Conservation (phyloP, 2,888 invertebrate species). For the Baccha elongata region DNA sequence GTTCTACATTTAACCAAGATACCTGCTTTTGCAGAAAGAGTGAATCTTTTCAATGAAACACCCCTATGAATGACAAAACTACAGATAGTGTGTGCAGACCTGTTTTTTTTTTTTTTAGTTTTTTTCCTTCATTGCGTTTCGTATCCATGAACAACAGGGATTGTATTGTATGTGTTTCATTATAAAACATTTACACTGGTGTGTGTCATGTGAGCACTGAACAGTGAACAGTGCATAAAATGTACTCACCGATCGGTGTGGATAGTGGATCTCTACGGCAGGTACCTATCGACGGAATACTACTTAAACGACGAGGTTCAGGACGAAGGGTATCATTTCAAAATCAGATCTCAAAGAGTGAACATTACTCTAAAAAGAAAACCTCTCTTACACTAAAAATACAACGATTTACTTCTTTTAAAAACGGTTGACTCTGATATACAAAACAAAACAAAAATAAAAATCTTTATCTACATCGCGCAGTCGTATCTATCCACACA, state of each 20-base stretch:
- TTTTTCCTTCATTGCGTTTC: slow-evolving; percentile 31
- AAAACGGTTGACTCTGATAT: slow-evolving; percentile 14
- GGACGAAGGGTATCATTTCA: slow-evolving; percentile 84
- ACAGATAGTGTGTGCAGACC: slow-evolving; percentile 46
- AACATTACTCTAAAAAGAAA: slow-evolving; percentile 73
- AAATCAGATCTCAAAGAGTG: slow-evolving; percentile 83
- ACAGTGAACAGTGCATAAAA: not conserved
- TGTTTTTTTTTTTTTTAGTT: slow-evolving; percentile 43
- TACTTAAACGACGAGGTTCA: slow-evolving; percentile 81
- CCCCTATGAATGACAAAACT: slow-evolving; percentile 31
- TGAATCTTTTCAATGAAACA: slow-evolving; percentile 41
- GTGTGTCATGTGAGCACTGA: slow-evolving; percentile 17
- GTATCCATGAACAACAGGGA: slow-evolving; percentile 65
- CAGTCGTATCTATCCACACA: slow-evolving; percentile 24
- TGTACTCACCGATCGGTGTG: slow-evolving; percentile 41
- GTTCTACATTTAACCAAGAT: not conserved
- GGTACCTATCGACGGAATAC: slow-evolving; percentile 67
- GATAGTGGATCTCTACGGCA: slow-evolving; percentile 33
- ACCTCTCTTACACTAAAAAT: slow-evolving; percentile 27
- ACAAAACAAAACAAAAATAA: slow-evolving; percentile 18
- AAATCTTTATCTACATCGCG: slow-evolving; percentile 31
- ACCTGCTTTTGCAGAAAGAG: slow-evolving; percentile 48
- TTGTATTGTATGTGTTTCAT: slow-evolving; percentile 38
- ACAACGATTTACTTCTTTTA: slow-evolving; percentile 42
- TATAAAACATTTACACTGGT: slow-evolving; percentile 12